phyloP scores from a whole-genome alignment of 2,888 invertebrate genomes.

The Cabera pusaria region DNA sequence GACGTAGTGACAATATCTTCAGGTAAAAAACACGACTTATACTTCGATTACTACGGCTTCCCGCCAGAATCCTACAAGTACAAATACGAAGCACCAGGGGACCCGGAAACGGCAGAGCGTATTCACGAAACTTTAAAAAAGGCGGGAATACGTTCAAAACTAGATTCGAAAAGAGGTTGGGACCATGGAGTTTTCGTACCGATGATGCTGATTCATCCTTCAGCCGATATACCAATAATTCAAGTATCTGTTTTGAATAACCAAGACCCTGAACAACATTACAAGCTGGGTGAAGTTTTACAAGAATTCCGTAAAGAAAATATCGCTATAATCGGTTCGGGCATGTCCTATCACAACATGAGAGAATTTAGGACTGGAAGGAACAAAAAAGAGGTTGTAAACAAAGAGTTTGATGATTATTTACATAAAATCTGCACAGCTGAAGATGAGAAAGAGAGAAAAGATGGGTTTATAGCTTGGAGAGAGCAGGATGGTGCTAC shows the following conservation, averaged over 20 bases:
- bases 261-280: conserved; percentile 66
- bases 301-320: conserved; percentile 68
- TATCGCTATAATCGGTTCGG: conserved; percentile 66
- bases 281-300: conserved; percentile 60
- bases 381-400: conserved; percentile 48
- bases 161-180: conserved; percentile 72
- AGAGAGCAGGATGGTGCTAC: conserved; percentile 60
- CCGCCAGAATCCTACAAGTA: conserved; percentile 73
- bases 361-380: conserved; percentile 56
- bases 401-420: conserved; percentile 69
- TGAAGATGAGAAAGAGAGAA: conserved; percentile 49
- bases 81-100: conserved; percentile 69
- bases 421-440: conserved; percentile 61
- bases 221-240: conserved; percentile 69
- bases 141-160: conserved; percentile 60
- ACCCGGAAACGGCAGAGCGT: conserved; percentile 59
- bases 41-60: conserved; percentile 76
- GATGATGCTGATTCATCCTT: conserved; percentile 73
- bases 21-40: conserved; percentile 63
- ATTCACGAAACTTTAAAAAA: conserved; percentile 57
- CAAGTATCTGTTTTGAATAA: conserved; percentile 66
- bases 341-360: conserved; percentile 79
- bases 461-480: conserved; percentile 55
- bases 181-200: conserved; percentile 79
- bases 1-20: conserved; percentile 68